These are phyloP conservation scores for Tenodera sinensis DNA, from an alignment of 2,888 invertebrate genomes.

Conservation along the genomic window DNA sequence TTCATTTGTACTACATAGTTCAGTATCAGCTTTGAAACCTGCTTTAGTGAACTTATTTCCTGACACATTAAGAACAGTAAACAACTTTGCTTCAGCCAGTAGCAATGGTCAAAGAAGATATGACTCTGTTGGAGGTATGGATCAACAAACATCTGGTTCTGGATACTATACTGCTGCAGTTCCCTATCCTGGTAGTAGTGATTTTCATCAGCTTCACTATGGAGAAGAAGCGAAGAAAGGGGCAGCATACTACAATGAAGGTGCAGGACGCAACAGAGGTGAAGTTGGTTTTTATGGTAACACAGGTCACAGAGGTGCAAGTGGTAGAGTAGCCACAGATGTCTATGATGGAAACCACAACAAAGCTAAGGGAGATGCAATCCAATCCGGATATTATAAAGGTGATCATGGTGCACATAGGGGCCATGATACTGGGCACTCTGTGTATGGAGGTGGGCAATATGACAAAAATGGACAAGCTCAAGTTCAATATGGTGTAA, in stretches of 20 bases:
- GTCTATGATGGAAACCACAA: conserved; percentile 20
- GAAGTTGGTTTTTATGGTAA: conserved; percentile 30
- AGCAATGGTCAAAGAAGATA: background rate
- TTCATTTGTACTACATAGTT: background rate
- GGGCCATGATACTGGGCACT: conserved; percentile 28
- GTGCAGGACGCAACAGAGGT: conserved; percentile 15
- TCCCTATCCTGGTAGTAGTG: background rate
- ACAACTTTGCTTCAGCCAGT: background rate
- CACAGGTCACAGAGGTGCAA: conserved; percentile 15
- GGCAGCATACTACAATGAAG: conserved; percentile 8
- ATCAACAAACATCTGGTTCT: conserved; percentile 18
- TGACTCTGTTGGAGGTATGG: background rate
- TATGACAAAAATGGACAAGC: conserved; percentile 28
- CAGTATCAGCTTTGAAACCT: background rate
- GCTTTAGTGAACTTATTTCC: conserved; percentile 20
- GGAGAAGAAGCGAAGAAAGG: conserved; percentile 5
- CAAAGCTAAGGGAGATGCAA: conserved; percentile 2
- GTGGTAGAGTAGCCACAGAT: conserved; percentile 9
- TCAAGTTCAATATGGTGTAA: conserved; percentile 18
- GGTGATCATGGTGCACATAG: conserved; percentile 19
- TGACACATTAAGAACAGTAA: conserved; percentile 9
- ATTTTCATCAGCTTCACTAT: conserved; percentile 2
- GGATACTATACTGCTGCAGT: conserved; percentile 8
- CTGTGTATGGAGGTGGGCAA: conserved; percentile 28
- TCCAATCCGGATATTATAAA: conserved; percentile 22